These are phyloP conservation scores for Istiophorus platypterus DNA, from an alignment of 2,113 vertebrate species.

Conservation along the genomic window DNA sequence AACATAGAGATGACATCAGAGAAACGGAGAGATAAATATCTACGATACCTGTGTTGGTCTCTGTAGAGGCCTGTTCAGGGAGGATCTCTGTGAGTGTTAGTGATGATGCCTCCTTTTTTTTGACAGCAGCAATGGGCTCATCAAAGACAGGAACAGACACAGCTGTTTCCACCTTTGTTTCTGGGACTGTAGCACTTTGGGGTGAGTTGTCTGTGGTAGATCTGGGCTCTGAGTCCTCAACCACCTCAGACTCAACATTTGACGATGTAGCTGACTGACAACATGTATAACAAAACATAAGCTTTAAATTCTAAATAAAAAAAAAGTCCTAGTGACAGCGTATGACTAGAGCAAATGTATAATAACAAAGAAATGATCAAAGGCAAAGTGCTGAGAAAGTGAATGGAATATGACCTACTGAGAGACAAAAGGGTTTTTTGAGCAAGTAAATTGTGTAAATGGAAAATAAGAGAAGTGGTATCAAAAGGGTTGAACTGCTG, in stretches of 20 bases:
- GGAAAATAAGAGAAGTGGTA: neutral
- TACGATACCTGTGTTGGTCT: constrained; percentile 60
- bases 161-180: constrained; percentile 39
- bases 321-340: neutral
- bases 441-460: constrained; percentile 5
- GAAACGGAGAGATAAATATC: constrained; percentile 41
- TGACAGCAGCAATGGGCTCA: constrained; percentile 47
- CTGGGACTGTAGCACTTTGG: constrained; percentile 25
- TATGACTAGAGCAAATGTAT: neutral
- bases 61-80: constrained; percentile 44
- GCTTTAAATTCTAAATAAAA: neutral
- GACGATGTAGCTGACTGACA: constrained; percentile 41
- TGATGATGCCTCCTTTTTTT: constrained; percentile 53
- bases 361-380: neutral
- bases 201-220: constrained; percentile 4
- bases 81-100: constrained; percentile 37
- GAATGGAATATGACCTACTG: constrained; percentile 18
- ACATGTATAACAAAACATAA: neutral
- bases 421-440: constrained; percentile 22
- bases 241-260: constrained; percentile 36
- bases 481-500: neutral
- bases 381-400: neutral
- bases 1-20: constrained; percentile 27
- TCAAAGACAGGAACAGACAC: constrained; percentile 41
- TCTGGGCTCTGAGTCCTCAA: constrained; percentile 41